Conservation (phyloP, 1,140 invertebrate genomes). For the Campoletis sonorensis region DNA sequence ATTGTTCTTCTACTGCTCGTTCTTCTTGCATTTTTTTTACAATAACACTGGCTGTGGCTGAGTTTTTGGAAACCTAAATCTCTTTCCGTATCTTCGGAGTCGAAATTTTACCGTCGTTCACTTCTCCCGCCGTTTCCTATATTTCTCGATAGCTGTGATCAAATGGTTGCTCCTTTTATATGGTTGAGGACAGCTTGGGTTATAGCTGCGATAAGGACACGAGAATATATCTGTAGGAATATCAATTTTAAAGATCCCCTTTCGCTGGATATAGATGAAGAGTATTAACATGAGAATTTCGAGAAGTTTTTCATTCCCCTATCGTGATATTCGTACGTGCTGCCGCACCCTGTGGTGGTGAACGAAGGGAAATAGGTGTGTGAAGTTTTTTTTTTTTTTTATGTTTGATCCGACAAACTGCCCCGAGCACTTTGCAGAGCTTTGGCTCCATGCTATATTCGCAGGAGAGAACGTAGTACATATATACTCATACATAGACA, state of each 20-base stretch:
- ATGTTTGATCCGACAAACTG: constrained; percentile 37
- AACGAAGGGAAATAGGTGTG: constrained; percentile 19
- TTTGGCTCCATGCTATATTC: constrained; percentile 19
- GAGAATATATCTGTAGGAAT: constrained; percentile 1
- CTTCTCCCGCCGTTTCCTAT: constrained; percentile 12
- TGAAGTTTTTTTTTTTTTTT: constrained; percentile 42
- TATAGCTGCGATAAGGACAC: constrained; percentile 51
- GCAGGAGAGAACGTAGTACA: neutral
- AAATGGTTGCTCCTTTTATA: constrained; percentile 30
- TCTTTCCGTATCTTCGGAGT: neutral
- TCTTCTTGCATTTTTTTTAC: neutral
- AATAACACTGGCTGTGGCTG: neutral
- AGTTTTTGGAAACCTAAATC: neutral
- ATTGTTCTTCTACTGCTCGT: neutral
- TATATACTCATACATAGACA: neutral
- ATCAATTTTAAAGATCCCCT: constrained; percentile 18
- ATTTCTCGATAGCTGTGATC: constrained; percentile 47
- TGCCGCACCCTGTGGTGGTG: constrained; percentile 34
- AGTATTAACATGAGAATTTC: constrained; percentile 62
- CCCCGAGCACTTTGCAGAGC: constrained; percentile 35
- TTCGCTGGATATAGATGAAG: neutral
- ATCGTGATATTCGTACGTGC: constrained; percentile 50
- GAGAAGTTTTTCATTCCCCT: constrained; percentile 64
- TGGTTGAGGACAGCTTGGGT: constrained; percentile 26
- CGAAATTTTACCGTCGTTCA: neutral